Conservation (phyloP, 2,113 vertebrate species). For the Semnornis frantzii region DNA sequence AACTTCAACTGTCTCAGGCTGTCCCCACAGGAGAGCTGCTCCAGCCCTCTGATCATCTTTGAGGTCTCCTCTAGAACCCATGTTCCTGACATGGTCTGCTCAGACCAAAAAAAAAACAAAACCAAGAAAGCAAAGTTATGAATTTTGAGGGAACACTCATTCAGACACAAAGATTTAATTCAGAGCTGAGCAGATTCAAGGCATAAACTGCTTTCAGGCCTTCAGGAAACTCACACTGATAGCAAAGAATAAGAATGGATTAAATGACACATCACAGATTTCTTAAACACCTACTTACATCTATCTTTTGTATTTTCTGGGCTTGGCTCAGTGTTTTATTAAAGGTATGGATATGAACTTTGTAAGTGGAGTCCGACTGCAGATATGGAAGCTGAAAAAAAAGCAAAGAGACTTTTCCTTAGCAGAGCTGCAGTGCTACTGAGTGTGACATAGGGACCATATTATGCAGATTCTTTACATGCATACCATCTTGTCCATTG, state of each 20-base stretch:
- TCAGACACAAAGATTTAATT: not conserved
- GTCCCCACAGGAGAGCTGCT: too few species aligned
- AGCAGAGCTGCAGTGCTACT: not conserved
- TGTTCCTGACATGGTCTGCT: too few species aligned
- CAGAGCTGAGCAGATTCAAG: not conserved
- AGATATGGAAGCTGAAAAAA: slow-evolving; percentile 85
- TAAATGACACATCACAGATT: not conserved
- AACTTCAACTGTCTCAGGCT: too few species aligned
- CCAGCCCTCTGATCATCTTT: too few species aligned
- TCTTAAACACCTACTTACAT: slow-evolving; percentile 81
- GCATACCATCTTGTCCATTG: slow-evolving; percentile 87
- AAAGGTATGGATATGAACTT: slow-evolving; percentile 92
- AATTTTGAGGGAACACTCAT: not conserved
- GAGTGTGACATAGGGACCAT: not conserved
- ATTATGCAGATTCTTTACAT: not conserved
- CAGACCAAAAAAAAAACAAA: too few species aligned
- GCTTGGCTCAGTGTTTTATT: slow-evolving; percentile 92
- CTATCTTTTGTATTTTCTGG: slow-evolving; percentile 90
- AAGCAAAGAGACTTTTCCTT: not conserved
- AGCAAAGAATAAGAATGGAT: not conserved
- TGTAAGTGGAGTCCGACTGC: slow-evolving; percentile 87
- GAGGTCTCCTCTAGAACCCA: too few species aligned
- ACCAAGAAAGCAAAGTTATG: too few species aligned
- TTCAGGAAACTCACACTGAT: not conserved
- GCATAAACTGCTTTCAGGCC: not conserved